phyloP scores from a whole-genome alignment of 1,140 invertebrate species.

The Aphidius gifuensis region DNA sequence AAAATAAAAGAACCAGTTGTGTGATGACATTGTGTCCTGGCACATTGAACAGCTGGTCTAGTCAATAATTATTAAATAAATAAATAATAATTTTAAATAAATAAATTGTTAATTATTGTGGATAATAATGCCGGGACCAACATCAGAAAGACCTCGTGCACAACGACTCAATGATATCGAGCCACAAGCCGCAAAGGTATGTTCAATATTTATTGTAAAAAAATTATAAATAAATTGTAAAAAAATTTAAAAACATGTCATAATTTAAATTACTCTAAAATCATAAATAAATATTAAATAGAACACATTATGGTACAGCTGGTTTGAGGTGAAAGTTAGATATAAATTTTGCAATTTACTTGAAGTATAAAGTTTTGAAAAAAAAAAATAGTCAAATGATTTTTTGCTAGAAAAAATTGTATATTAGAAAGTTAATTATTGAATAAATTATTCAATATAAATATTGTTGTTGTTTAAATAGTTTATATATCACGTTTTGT shows the following conservation, averaged over 20 bases:
- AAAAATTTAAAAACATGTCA: constrained; percentile 1
- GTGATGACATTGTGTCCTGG: constrained; percentile 41
- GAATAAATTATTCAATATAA: too few relatives aligned
- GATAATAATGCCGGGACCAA: constrained; percentile 51
- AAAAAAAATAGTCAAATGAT: too few relatives aligned
- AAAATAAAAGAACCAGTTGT: constrained; percentile 5
- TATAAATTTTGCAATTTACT: too few relatives aligned
- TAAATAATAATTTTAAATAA: constrained; percentile 26
- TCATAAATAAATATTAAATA: too few relatives aligned
- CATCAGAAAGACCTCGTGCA: constrained; percentile 49
- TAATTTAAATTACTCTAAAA: too few relatives aligned
- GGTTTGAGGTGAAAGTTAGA: too few relatives aligned
- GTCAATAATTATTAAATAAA: constrained; percentile 25
- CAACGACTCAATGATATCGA: constrained; percentile 52
- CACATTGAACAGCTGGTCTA: constrained; percentile 43
- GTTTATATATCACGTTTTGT: too few relatives aligned
- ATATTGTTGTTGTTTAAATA: too few relatives aligned
- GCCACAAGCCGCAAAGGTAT: constrained; percentile 47
- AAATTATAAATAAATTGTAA: not conserved
- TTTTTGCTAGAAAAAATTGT: too few relatives aligned
- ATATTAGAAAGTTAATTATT: too few relatives aligned
- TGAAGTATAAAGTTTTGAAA: too few relatives aligned
- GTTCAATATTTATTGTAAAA: constrained; percentile 14
- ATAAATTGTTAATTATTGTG: constrained; percentile 37
- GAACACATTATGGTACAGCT: too few relatives aligned